Evolutionary conservation across 2,888 invertebrate genomes (phyloP), one percentile per base, ranked within the genome.

Genomic region (Ceraclea dissimilis): DNA sequence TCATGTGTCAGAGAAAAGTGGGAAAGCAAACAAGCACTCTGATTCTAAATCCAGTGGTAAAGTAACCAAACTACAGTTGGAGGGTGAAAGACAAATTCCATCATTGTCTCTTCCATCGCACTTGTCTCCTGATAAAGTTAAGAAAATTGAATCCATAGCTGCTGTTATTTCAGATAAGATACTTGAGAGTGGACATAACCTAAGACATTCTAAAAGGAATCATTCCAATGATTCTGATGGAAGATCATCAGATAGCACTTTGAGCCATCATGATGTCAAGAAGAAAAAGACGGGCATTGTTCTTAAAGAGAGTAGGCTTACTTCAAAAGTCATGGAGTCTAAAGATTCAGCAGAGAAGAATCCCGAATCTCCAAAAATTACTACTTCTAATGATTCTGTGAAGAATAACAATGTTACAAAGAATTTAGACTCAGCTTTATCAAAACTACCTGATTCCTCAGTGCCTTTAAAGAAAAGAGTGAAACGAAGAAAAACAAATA

Each of bases 401-500:
- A 60, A 66, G 5, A 61, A 67, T 5, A 52, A 59, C 4, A 63
- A 64, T 49, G 67, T 66, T 66, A 43, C 63, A 1, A 66, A 71
- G 10, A 76, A 75, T 60, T 69, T 69, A 48, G 69, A 63, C 49
- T 74, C 72, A 65, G 61, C 66, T 20, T 6, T 34, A 17, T 31
- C 48, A 4, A 21, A 31, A 33, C 47, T 56, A 8, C 39, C 54
- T 0, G 65, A 66, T 22, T 74, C 73, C 63, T 55, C 58, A 11
- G 55, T 58, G 46, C 60, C 62, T 6, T 62, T 69, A 13, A 63
- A 70, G 43, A 76, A 80, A 59, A 79, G 78, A 66, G 69, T 79
- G 1, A 81, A 82, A 65, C 79, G 90, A 64, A 80, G 90, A 43
- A 86, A 91, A 68, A 84, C 88, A 18, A 93, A 93, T 67, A 79